Conservation (phyloP, 2,888 invertebrate genomes). For the Micoletzkya japonica region DNA sequence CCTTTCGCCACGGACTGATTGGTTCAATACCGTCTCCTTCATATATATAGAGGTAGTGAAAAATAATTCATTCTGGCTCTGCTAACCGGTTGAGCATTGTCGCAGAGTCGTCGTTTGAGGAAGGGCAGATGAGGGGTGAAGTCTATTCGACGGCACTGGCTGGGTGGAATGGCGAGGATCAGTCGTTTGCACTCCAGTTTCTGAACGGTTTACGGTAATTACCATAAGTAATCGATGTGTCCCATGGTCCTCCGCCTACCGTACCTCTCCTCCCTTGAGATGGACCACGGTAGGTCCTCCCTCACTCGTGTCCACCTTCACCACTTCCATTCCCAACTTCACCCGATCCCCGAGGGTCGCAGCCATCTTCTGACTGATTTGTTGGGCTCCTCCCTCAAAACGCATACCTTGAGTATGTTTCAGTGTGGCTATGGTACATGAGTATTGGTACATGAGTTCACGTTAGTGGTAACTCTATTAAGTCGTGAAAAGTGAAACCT, state of each 20-base stretch:
- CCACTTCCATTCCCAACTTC: neutral
- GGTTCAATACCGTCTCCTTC: neutral
- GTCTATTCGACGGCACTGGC: slow-evolving; percentile 36
- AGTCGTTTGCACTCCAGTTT: slow-evolving; percentile 32
- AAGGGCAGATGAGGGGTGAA: slow-evolving; percentile 28
- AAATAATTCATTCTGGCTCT: neutral
- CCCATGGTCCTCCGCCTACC: neutral
- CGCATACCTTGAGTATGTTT: neutral
- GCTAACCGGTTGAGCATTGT: slow-evolving; percentile 20
- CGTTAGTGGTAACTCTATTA: neutral
- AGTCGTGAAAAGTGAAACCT: slow-evolving; percentile 16
- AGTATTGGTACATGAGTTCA: neutral
- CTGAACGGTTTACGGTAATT: too few species aligned
- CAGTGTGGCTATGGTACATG: neutral
- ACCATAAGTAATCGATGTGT: too few species aligned
- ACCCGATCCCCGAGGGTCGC: slow-evolving; percentile 14
- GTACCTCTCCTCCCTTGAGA: slow-evolving; percentile 1
- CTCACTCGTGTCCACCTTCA: slow-evolving; percentile 16
- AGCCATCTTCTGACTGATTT: slow-evolving; percentile 16
- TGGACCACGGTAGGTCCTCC: slow-evolving; percentile 13
- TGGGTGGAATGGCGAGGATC: slow-evolving; percentile 46
- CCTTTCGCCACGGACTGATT: neutral
- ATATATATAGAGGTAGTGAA: neutral
- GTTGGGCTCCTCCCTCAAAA: slow-evolving; percentile 20
- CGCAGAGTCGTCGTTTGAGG: slow-evolving; percentile 12